Evolutionary conservation across 2,797 vertebrate species (phyloP), one percentile per base, ranked within the genome.

Genomic region (Iguana delicatissima): DNA sequence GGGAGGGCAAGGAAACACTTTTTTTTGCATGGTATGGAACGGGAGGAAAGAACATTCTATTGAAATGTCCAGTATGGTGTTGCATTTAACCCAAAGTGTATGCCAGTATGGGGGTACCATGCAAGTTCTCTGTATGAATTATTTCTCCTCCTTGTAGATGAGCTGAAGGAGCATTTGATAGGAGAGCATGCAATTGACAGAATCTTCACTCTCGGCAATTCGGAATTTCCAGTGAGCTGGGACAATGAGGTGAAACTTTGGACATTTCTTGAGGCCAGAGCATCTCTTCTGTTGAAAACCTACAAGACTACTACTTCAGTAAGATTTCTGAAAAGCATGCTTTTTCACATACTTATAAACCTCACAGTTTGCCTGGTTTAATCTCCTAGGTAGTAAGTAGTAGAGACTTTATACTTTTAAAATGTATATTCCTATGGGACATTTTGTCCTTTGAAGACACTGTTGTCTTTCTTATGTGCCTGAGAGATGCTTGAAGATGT

Each of bases 191-290:
- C 98, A 12, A 98, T 99, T 92, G 99, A 99, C 92, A 99, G 99
- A 97, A 98, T 99, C 97, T 99, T 99, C 97, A 99, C 98, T 29
- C 95, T 99, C 96, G 99, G 99, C 1, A 99, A 99, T 96, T 98
- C 98, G 0, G 99, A 99, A 89, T 99, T 99, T 93, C 99, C 99
- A 0, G 98, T 99, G 89, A 99, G 99, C 97, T 99, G 99, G 99
- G 98, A 99, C 87, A 99, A 99, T n/a, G 99, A 99, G 97, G 98
- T 99, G 96, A 99, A 98, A 95, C 96, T 99, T 93, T 99, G 99
- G 99, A 98, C 99, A 10, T 99, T 99, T 96, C 98, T 99, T 7
- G 99, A 99, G 97, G 99, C 98, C 67, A 97, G 99, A 93, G 98
- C 99, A 42, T 98, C 98, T 2, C 98, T 99, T 91, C 98, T 99